Evolutionary conservation across 2,797 vertebrate species (phyloP).

Genomic region (Lateolabrax maculatus): DNA sequence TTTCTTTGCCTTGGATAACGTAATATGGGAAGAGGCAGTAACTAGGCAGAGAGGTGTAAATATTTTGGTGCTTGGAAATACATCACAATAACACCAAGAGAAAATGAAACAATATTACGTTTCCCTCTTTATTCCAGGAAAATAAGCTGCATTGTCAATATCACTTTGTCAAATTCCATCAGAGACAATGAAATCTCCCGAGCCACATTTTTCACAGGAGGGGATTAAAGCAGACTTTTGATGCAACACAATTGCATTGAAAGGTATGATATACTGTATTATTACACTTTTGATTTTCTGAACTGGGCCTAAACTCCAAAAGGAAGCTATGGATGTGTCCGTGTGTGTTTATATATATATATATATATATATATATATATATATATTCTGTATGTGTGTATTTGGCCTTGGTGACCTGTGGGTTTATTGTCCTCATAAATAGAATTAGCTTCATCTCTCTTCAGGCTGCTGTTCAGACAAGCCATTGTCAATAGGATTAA

Average conservation of each 20-base stretch:
- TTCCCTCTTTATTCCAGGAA: conserved; percentile 65
- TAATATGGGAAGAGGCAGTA: conserved; percentile 56
- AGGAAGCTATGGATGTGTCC: conserved; percentile 31
- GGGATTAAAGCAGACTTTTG: conserved; percentile 59
- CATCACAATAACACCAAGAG: conserved; percentile 60
- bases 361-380: no score
- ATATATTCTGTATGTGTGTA: conserved; percentile 22
- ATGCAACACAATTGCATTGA: conserved; percentile 63
- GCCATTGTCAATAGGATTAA: conserved; percentile 75
- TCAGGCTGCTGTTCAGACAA: conserved; percentile 69
- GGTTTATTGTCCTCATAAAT: conserved; percentile 68
- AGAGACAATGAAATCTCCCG: conserved; percentile 68
- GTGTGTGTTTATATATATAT: conserved; percentile 27
- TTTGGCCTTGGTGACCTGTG: conserved; percentile 56
- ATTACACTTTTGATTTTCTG: conserved; percentile 50
- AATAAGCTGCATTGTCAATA: conserved; percentile 74
- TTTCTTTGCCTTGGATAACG: conserved; percentile 63
- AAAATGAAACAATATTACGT: conserved; percentile 72
- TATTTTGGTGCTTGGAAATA: conserved; percentile 64
- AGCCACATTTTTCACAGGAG: conserved; percentile 44
- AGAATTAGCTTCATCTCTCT: conserved; percentile 75
- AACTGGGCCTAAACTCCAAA: conserved; percentile 40
- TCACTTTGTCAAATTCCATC: conserved; percentile 70
- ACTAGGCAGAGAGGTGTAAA: conserved; percentile 57
- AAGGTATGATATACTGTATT: conserved; percentile 55